phyloP scores from a whole-genome alignment of 2,797 vertebrate genomes.

The Dallia pectoralis region DNA sequence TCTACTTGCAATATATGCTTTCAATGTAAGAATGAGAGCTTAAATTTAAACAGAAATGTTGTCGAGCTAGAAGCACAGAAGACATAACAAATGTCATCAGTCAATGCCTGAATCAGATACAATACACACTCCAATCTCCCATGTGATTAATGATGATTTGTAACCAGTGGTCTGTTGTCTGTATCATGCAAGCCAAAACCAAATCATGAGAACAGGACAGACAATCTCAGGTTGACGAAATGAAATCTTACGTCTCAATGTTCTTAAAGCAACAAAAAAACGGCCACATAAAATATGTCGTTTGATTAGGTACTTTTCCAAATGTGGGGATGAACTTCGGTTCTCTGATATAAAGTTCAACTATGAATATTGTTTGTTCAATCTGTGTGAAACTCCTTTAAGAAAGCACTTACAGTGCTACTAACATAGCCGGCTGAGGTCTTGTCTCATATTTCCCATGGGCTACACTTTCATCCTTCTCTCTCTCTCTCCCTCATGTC shows the following conservation, averaged over 20 bases:
- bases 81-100: no score
- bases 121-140: no score
- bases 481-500: not conserved
- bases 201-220: not conserved
- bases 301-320: not conserved
- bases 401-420: conserved; percentile 57
- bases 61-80: no score
- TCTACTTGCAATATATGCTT: no score
- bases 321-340: not conserved
- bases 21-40: no score
- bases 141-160: no score
- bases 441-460: conserved; percentile 74
- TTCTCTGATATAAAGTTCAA: not conserved
- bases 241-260: not conserved
- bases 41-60: no score
- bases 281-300: not conserved
- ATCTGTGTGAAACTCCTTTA: conserved; percentile 15
- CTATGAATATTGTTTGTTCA: not conserved
- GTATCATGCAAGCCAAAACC: not conserved
- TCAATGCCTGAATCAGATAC: no score
- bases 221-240: not conserved
- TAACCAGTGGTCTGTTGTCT: no score
- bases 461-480: conserved; percentile 74
- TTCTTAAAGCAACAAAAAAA: not conserved
- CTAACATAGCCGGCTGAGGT: conserved; percentile 63